Percentiles rank a stretch among this genome's conserved stretches.
These are phyloP conservation scores for Rambutsinella grinnellia DNA, from an alignment of 2,888 invertebrate species.

Conservation along the genomic window DNA sequence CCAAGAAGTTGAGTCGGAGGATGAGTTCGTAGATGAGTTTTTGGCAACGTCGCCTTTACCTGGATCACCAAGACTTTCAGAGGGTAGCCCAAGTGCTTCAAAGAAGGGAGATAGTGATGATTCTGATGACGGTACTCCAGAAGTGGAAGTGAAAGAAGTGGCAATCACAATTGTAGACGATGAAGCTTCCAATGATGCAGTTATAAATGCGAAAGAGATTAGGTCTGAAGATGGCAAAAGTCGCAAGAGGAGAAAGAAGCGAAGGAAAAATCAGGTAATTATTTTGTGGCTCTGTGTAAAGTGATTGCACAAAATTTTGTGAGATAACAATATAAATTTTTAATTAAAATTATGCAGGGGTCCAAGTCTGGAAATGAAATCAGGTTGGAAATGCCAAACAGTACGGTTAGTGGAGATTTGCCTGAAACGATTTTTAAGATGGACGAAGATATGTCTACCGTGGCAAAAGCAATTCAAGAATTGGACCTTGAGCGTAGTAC, in stretches of 20 bases:
- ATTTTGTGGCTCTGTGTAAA: not conserved
- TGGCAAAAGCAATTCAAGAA: conserved; percentile 71
- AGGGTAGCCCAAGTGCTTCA: conserved; percentile 26
- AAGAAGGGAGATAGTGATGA: conserved; percentile 38
- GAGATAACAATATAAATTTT: no score
- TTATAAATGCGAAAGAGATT: conserved; percentile 11
- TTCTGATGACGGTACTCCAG: conserved; percentile 18
- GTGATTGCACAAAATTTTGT: no score
- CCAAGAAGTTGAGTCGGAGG: conserved; percentile 84
- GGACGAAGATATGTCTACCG: conserved; percentile 67
- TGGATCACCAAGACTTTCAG: conserved; percentile 69
- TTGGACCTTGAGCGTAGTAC: conserved; percentile 68
- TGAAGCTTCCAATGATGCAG: conserved; percentile 23
- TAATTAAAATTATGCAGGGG: no score
- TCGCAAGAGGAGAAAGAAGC: conserved; percentile 60
- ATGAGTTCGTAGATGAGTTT: conserved; percentile 83
- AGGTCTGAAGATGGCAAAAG: conserved; percentile 61
- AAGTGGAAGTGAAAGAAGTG: conserved; percentile 45
- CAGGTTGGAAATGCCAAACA: conserved; percentile 61
- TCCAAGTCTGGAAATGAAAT: conserved; percentile 65
- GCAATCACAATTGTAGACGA: conserved; percentile 58
- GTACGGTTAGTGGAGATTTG: conserved; percentile 67
- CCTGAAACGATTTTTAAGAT: conserved; percentile 65
- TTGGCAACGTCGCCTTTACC: conserved; percentile 97
- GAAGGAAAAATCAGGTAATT: conserved; percentile 63